Evolutionary conservation across 2,113 vertebrate genomes (phyloP), one percentile per base, ranked within the genome.

Genomic region (Alligator mississippiensis): DNA sequence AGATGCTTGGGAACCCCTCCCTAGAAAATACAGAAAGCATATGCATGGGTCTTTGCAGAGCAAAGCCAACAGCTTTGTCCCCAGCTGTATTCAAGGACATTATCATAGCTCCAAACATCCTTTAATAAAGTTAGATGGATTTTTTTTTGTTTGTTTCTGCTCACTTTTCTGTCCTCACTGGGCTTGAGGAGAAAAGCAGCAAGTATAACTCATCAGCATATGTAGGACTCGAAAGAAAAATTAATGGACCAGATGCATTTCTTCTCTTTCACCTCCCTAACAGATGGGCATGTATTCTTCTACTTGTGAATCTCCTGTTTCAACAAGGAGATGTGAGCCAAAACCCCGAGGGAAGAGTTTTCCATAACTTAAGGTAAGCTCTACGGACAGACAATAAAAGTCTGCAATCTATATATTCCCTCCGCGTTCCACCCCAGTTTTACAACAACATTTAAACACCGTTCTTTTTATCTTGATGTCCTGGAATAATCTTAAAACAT

Each of bases 201-300:
- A 62, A 61, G 84, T 72, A 1, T 72, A 86, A 83, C 64, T 89
- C 28, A 38, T 77, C 60, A 72, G 38, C 28, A 84, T 61, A n/a
- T 66, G 58, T 60, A 83, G 54, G 79, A 90, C 21, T 63, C 60
- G 9, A 0, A 12, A 16, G 17, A 77, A 91, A 80, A 91, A 89
- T 92, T 57, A 87, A 62, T 68, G 19, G 57, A 78, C 59, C 60
- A 87, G 83, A 83, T 55, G 22, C 47, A 72, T 93, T 94, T 94
- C 81, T 92, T 84, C 25, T 79, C 34, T 88, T 94, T 77, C 90
- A 57, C 62, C 25, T 85, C 77, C 54, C 27, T 86, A 91, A 87
- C 80, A 96, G 89, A 95, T 94, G 80, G 90, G 63, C 66, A 95
- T 85, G 59, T 92, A 62, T 87, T 87, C 55, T 87, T 70, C 66